Base-by-base conservation (phyloP, 2,888 invertebrate genomes). In the Limenitis camilla region DNA sequence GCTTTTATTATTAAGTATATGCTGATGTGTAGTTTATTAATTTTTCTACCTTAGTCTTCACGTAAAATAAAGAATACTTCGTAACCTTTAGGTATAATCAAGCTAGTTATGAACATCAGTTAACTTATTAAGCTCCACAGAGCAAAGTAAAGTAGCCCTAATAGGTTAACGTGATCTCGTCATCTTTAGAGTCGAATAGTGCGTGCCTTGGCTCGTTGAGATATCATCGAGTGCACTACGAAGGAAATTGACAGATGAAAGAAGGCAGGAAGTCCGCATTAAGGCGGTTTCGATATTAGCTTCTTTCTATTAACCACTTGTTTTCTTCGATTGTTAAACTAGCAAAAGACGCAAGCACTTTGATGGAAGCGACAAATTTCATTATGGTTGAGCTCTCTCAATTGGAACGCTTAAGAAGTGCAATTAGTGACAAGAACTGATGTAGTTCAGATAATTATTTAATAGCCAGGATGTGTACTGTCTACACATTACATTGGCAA, bases 221-320 rank as follows among this genome's bases (percentile, higher is more conserved):
- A 66, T 69, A 67, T 65, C 67, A 67, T 66, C 65, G 67, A 78
- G 68, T 81, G 79, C 81, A 82, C 66, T 74, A 71, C 69, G 68
- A 71, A 79, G 75, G 73, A 80, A 82, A 84, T 84, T 82, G 80
- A 76, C 72, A 72, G 74, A 81, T 74, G 76, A 82, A 79, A 80
- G 79, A 76, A 71, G 71, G 59, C 81, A 78, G 85, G 85, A 85
- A 78, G 83, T 79, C 68, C 72, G 73, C 76, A 84, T 84, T 83
- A 84, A 69, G 74, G 69, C 67, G 66, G 71, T 68, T 76, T 76
- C 75, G 75, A 78, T 74, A 65, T 58, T 55, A 53, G 64, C 65
- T 68, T 69, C 68, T 68, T 66, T 65, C 69, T 69, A 66, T 63
- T 62, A 41, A 36, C 33, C 41, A 50, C 51, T 53, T 48, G 46